Base-by-base conservation (phyloP, 92 coral and sea anemone genomes). In the Heteractis magnifica region DNA sequence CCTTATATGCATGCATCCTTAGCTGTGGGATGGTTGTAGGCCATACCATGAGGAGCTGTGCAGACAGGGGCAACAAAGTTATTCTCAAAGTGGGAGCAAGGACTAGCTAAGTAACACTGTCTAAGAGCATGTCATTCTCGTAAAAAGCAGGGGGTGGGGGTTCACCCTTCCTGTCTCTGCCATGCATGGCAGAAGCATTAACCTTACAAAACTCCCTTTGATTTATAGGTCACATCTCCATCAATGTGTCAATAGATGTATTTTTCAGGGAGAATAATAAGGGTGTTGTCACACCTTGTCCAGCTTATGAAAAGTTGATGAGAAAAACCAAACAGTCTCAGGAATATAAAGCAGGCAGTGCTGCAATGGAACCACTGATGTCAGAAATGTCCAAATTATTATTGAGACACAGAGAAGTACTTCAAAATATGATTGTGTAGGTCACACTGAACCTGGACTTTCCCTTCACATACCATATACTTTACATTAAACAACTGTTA, bases 351-450 rank as follows among this genome's bases (percentile, higher is more conserved):
- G 75, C 84, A 50, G 98, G 94, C 4, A 78, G 90, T 14, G 70
- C 82, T 19, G 84, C 81, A 19, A 86, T 96, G 84, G 92, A 94
- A 79, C 94, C 92, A 18, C 68, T 96, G 15, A 90, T 94, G 93
- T 58, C 73, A 49, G 89, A 87, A 65, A 82, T 89, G 79, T 88
- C 99, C 56, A 75, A 84, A 41, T 55, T 92, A 26, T 64, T 94
- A 48, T 78, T 83, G 64, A 51, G 77, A 10, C 83, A 93, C 60
- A 89, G 96, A 75, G 18, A 81, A 48, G 74, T 89, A 8, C 89
- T 94, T 14, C 90, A 93, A 44, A 53, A 82, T 41, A 75, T 93
- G 0, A 52, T 52, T 60, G 85, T 10, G 98, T 93, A 87, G 83
- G 95, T 89, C 15, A 21, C 34, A 71, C 12, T 20, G 19, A n/a